These are phyloP conservation scores for Sciurus carolinensis DNA, from an alignment of 2,797 vertebrate species.

Conservation along the genomic window DNA sequence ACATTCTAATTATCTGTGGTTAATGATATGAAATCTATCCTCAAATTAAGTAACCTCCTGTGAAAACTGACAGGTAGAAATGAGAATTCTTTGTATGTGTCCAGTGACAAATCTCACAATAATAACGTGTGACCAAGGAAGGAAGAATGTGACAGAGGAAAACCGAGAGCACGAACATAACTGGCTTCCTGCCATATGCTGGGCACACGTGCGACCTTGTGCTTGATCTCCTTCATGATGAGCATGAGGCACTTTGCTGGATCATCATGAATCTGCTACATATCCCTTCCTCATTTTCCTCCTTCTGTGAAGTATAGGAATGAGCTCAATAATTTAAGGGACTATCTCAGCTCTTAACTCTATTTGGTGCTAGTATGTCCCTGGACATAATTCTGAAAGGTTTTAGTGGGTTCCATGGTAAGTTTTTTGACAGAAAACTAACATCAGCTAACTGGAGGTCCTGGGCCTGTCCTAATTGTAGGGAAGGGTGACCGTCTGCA, in stretches of 20 bases:
- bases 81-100: not conserved
- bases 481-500: rapidly evolving
- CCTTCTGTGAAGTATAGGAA: not conserved
- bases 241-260: not conserved
- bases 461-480: rapidly evolving
- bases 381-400: not conserved
- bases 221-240: rapidly evolving
- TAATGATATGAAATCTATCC: slow-evolving; percentile 25
- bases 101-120: not conserved
- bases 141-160: not conserved
- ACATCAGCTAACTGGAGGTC: not conserved
- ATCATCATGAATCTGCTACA: not conserved
- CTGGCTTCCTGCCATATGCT: rapidly evolving
- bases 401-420: not conserved
- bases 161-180: not conserved
- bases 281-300: not conserved
- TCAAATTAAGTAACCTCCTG: not conserved
- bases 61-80: not conserved
- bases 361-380: not conserved
- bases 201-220: rapidly evolving
- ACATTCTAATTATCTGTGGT: slow-evolving; percentile 26
- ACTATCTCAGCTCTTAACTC: not conserved
- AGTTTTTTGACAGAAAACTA: not conserved
- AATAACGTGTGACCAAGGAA: not conserved
- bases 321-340: not conserved